Base-by-base conservation (phyloP, 2,113 vertebrate species). In the Neodontobutis hainanensis region DNA sequence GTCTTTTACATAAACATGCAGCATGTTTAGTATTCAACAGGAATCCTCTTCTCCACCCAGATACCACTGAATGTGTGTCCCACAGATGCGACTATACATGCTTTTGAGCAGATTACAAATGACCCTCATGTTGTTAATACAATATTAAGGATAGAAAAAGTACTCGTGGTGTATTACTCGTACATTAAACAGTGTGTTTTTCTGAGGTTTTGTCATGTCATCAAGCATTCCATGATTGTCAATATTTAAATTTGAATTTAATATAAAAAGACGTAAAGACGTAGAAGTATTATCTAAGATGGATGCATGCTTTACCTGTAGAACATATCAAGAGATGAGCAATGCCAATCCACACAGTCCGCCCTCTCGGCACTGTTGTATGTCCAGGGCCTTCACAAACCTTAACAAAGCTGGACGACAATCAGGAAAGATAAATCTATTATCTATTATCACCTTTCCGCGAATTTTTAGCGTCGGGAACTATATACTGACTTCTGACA, bases 281-380 rank as follows among this genome's bases (percentile, higher is more conserved):
- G n/a, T n/a, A n/a, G n/a, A 0, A 34, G 3, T 0, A 40, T 10
- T 6, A 7, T 2, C 11, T 1, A 3, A 2, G 6, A 36, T 27
- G 3, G 48, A 55, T 8, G 10, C 11, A 2, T 14, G 12, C 69
- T 77, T 82, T 67, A 88, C 87, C 83, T 85, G 70, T 9, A 44
- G 14, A 64, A 61, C 85, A 88, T 83, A 9, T 53, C 56, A 9
- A 65, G 27, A 3, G 52, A 46, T 61, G 57, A 46, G 45, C 47
- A 57, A 73, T 19, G 6, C 46, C n/a, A 15, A 46, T 46, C 35
- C 7, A 36, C 14, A 35, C 27, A 16, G 12, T 67, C 44, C 11
- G 34, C 50, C 55, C 50, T 65, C 42, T 15, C 43, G 32, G 53
- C 12, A 0, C 55, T 52, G 67, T 61, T 34, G 52, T 73, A 15